Base-by-base conservation (phyloP, 2,797 vertebrate species). In the Alca torda region DNA sequence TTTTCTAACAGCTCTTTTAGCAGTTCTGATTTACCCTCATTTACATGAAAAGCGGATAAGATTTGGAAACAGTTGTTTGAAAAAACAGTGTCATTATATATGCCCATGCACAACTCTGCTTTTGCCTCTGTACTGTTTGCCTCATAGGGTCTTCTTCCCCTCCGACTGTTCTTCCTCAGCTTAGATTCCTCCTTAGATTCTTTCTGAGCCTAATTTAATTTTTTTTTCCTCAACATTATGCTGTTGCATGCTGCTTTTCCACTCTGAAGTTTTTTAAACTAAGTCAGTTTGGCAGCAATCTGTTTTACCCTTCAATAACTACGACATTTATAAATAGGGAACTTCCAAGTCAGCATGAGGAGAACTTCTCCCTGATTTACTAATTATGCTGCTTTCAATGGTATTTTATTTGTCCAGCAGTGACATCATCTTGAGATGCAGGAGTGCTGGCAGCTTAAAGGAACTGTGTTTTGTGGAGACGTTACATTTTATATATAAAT, bases 401-500 rank as follows among this genome's bases (percentile, higher is more conserved):
- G 4, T 59, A 59, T 76, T 84, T 95, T 86, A 53, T 75, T 87
- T 74, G 45, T 83, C 18, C 59, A 89, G 16, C 4, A n/a, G 13
- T 91, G 50, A 79, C 64, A 70, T 39, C 61, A 69, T 73, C 67
- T 90, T 84, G 61, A 64, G 57, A 25, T 19, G 25, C 26, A 56
- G 33, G 16, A 86, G 19, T 21, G 30, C 18, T 81, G 65, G 35
- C 10, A 93, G 72, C 23, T 86, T 61, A 87, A 73, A 88, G 82
- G 12, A 95, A 56, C 25, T 88, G 24, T 81, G 53, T 90, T 84
- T 89, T 83, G 46, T 69, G 53, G 81, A 95, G 72, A 89, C 31
- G 90, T 86, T 56, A 63, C 17, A 77, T 91, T 95, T 94, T 41
- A 45, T 50, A 37, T 64, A 78, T 57, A 90, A 87, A 96, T 64